Base-by-base conservation (phyloP, 2,888 invertebrate genomes). In the Drosophila incognita region DNA sequence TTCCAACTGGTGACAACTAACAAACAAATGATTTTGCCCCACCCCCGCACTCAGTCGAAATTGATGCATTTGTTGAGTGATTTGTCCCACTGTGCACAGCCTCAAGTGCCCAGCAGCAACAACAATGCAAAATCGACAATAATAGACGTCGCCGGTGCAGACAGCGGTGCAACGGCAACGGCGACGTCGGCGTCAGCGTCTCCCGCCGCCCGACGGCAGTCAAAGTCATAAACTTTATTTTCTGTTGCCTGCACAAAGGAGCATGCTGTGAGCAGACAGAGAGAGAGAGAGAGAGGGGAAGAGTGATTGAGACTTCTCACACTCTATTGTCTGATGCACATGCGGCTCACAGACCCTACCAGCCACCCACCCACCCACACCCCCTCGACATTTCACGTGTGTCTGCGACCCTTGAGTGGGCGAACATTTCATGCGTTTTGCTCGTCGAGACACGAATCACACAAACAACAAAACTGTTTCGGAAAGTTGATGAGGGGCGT, bases 191-290 rank as follows among this genome's bases (percentile, higher is more conserved):
- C 59, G 53, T 40, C 74, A 40, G 54, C 79, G 65, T 69, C 74
- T 72, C 89, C 89, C 89, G 73, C 67, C 74, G 77, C 89, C 89
- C 89, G 75, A 70, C 81, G 82, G 75, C 87, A 89, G 87, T 85
- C 85, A 89, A 87, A 85, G 89, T 89, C 85, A 89, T 85, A 85
- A 85, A 89, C 85, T 85, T 85, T 85, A 89, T 85, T 84, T 89
- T 87, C 85, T 89, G 85, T 87, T 89, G 85, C 88, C 89, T 89
- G 89, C 89, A 85, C 87, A 85, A 85, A 85, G 85, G 87, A 89
- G 85, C 89, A 77, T 29, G 69, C 71, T 64, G 72, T 35, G 72
- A 21, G 51, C 29, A 70, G 64, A 48, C 54, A 24, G 53, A 18
- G 42, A 70, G 59, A 46, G 54, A 31, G 53, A 24, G 52, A 48